phyloP scores from a whole-genome alignment of 2,797 vertebrate species.

The Spinibarbus caldwelli region DNA sequence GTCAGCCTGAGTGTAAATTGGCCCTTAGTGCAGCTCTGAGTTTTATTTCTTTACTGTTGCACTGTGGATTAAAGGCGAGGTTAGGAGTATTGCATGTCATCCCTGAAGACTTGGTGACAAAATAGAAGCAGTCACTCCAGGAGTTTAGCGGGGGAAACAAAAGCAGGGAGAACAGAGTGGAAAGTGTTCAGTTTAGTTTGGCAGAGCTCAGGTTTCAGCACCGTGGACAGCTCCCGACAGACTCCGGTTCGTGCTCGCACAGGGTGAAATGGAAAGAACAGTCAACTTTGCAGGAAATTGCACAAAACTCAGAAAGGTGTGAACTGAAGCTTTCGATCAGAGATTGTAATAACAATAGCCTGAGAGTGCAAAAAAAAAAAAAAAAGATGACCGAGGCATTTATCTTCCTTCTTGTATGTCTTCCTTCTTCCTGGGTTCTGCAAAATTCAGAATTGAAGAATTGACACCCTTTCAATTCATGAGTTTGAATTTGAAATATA shows the following conservation, averaged over 20 bases:
- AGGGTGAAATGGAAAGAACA: conserved; percentile 19
- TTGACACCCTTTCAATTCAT: not conserved
- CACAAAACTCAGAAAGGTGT: conserved; percentile 31
- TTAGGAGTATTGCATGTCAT: conserved; percentile 35
- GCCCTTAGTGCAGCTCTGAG: conserved; percentile 43
- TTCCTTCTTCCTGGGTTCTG: not conserved
- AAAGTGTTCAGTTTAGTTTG: conserved; percentile 39
- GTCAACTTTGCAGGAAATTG: conserved; percentile 32
- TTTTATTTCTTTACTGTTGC: conserved; percentile 49
- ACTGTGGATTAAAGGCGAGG: conserved; percentile 39
- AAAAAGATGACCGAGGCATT: not conserved
- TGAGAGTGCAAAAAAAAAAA: not conserved
- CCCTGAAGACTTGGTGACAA: conserved; percentile 45
- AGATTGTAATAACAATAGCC: conserved; percentile 30
- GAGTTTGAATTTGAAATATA: not conserved
- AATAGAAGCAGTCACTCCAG: conserved; percentile 10
- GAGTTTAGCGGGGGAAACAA: conserved; percentile 28
- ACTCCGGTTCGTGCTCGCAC: not conserved
- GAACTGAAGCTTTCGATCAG: conserved; percentile 24
- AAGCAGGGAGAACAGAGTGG: conserved; percentile 3
- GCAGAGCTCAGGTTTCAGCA: conserved; percentile 49
- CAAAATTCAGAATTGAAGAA: not conserved
- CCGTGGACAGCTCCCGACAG: conserved; percentile 21
- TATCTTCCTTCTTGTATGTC: conserved; percentile 7
- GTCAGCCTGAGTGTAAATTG: conserved; percentile 52